Conservation (phyloP, 2,888 invertebrate genomes). For the Eupelmus urozonus region DNA sequence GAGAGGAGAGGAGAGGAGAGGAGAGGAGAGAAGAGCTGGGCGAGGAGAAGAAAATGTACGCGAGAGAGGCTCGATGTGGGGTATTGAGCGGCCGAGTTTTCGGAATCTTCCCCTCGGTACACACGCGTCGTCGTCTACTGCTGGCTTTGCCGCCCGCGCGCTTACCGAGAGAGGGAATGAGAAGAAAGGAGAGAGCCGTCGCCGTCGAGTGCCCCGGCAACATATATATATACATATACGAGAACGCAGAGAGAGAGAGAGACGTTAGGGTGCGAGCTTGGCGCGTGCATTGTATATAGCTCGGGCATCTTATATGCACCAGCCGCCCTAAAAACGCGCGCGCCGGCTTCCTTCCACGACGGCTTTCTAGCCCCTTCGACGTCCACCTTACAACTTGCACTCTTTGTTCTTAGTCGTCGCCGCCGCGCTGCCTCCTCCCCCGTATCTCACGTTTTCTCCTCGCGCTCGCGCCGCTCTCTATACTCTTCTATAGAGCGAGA, state of each 20-base stretch:
- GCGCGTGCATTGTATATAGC: constrained; percentile 74
- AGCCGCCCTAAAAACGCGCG: constrained; percentile 66
- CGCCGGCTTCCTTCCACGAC: constrained; percentile 28
- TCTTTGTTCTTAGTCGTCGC: constrained; percentile 73
- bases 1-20: not conserved
- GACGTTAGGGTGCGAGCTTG: constrained; percentile 64
- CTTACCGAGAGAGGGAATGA: constrained; percentile 23
- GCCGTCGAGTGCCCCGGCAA: constrained; percentile 71
- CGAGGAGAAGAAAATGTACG: constrained; percentile 12
- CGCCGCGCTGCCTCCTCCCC: constrained; percentile 8
- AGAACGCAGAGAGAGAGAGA: too few relatives aligned
- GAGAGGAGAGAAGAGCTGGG: constrained; percentile 33
- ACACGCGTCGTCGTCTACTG: constrained; percentile 36
- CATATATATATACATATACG: constrained; percentile 58
- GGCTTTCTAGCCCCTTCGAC: constrained; percentile 55
- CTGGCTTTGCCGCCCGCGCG: constrained; percentile 59
- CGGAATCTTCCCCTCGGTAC: constrained; percentile 72
- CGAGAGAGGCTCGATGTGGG: constrained; percentile 44
- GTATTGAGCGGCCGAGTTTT: constrained; percentile 76
- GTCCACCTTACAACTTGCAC: constrained; percentile 76
- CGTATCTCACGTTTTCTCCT: not conserved
- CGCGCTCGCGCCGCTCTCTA: too few relatives aligned
- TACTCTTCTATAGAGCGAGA: too few relatives aligned
- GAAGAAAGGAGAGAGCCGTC: constrained; percentile 56
- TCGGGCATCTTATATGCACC: constrained; percentile 77